Base-by-base conservation (phyloP, 2,113 vertebrate genomes). In the Tychaedon coryphoeus region DNA sequence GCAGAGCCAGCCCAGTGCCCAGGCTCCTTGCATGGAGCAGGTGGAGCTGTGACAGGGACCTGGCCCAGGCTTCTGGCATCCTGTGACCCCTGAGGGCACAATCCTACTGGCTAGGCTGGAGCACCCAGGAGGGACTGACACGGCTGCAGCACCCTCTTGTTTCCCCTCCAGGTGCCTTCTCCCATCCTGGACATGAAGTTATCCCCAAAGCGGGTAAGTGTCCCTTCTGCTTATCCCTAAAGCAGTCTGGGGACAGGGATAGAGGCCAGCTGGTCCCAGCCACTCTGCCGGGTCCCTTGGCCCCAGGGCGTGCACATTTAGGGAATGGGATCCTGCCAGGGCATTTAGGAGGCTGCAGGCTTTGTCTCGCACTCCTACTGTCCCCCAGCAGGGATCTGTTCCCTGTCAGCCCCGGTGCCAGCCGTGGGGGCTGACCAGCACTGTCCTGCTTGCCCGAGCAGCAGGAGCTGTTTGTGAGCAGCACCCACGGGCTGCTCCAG, bases 101-200 rank as follows among this genome's bases (percentile, higher is more conserved):
- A 34, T 56, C 42, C n/a, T 42, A 1, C 18, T 13, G 4, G 56
- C 3, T 19, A 70, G 22, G 19, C 36, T 69, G 64, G n/a, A 24
- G 23, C 19, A 33, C 26, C 34, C 43, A 29, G 31, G 4, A n/a
- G 6, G 17, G 40, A 24, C 29, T 1, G 1, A 29, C 5, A 8
- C 0, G 6, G 14, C 61, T 78, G 47, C 70, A 92, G 47, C 60
- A 43, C 18, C 57, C 20, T 72, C 62, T 88, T 78, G 16, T 8
- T 84, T 79, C 87, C 38, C 17, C 50, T 69, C 8, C 74, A 99
- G 98, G 96, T 95, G 33, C 96, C 98, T 11, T 64, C 98, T 71
- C 97, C 98, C 65, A 97, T 99, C 94, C 93, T 99, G 75, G 98
- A 97, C 93, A 98, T 99, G 98, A 97, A 98, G 96, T 93, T 99